These are phyloP conservation scores for Synaphobranchus kaupii DNA, from an alignment of 2,797 vertebrate species.

Conservation along the genomic window DNA sequence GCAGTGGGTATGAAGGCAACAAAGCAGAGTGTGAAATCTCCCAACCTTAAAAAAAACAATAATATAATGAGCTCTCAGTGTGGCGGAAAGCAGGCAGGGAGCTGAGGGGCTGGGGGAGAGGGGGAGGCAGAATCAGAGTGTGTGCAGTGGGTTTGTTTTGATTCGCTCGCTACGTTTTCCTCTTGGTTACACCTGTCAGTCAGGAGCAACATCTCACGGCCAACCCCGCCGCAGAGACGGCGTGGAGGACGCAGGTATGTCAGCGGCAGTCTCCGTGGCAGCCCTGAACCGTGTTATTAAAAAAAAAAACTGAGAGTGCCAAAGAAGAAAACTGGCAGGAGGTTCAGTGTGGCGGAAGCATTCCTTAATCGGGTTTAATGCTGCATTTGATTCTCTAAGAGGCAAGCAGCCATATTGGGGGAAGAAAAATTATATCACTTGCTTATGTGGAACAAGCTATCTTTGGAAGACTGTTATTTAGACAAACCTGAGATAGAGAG, in stretches of 20 bases:
- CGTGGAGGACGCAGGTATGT: constrained; percentile 1
- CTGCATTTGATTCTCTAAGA: constrained; percentile 58
- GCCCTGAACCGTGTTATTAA: constrained; percentile 41
- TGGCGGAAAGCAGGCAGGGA: neutral
- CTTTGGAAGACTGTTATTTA: constrained; percentile 71
- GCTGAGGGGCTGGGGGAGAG: constrained; percentile 29
- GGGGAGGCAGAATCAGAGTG: constrained; percentile 26
- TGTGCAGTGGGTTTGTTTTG: neutral
- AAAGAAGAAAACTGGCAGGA: constrained; percentile 40
- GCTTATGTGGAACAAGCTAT: constrained; percentile 54
- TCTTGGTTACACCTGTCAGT: constrained; percentile 74
- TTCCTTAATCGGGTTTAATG: constrained; percentile 72
- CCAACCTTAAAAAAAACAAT: constrained; percentile 50
- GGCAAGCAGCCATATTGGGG: constrained; percentile 37
- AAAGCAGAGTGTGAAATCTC: constrained; percentile 67
- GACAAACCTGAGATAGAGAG: constrained; percentile 41
- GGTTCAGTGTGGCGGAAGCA: constrained; percentile 51
- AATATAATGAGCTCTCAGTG: constrained; percentile 34
- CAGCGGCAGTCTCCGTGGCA: constrained; percentile 6
- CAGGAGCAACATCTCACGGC: constrained; percentile 64
- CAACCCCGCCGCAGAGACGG: constrained; percentile 24
- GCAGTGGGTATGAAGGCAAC: constrained; percentile 58
- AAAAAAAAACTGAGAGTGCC: constrained; percentile 18
- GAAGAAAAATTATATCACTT: constrained; percentile 56
- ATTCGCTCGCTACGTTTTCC: constrained; percentile 53